Evolutionary conservation across 2,888 invertebrate genomes (phyloP), one percentile per base, ranked within the genome.

Genomic region (Bellardia pandia): DNA sequence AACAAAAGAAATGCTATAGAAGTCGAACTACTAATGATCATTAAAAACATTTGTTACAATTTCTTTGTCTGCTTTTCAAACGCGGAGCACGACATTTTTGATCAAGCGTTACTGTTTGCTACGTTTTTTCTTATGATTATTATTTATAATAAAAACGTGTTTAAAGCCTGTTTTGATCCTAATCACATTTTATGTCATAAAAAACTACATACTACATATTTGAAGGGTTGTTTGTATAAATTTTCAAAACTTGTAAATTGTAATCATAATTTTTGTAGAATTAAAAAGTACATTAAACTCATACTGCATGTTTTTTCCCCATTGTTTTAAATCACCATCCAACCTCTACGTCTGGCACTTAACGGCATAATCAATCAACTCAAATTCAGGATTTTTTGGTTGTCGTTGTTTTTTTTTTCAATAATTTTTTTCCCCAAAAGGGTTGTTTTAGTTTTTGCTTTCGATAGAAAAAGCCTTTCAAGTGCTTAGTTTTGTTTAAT

Each of bases 381-480:
- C 14, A 62, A 42, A 51, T 78, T 69, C 8, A 76, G 62, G 53
- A 78, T 60, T 6, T 58, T 72, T 68, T 53, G 16, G 2, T 69
- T 58, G 58, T 16, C 33, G 45, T 69, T 33, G 71, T 33, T 42
- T n/a, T 48, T 42, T 64, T 42, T n/a, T 48, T 42, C 53, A 6
- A 30, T 45, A 8, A 9, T 42, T 56, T 51, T 13, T 51, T 11
- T 14, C n/a, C 37, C 37, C 37, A 66, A 62, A 75, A 69, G 75
- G 79, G 79, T 69, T 62, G 60, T 3, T 68, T 60, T 58, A 13
- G 6, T 13, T 40, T 23, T 51, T 83, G 4, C 71, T 69, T 30
- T 9, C 30, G 1, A 0, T 14, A 6, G 30, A 66, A 60, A 79
- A 85, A 85, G 48, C 75, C 85, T 75, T 85, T 85, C 60, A 85